Conservation (phyloP, 2,113 vertebrate species). For the Amphiprion percula region DNA sequence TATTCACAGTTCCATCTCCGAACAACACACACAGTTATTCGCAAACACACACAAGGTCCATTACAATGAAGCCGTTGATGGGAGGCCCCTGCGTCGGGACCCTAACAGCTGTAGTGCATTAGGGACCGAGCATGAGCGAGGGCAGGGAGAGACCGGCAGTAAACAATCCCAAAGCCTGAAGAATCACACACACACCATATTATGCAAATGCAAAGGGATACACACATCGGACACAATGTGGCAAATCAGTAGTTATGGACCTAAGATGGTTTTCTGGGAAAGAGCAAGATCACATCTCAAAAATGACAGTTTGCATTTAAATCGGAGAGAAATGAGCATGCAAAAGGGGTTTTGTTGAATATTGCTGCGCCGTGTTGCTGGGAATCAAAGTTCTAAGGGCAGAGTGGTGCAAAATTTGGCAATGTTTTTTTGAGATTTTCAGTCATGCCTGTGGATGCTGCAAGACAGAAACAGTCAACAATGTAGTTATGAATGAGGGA, state of each 20-base stretch:
- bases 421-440: constrained; percentile 8
- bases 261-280: constrained; percentile 49
- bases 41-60: constrained; percentile 48
- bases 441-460: neutral
- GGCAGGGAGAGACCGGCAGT: constrained; percentile 81
- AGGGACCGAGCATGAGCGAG: constrained; percentile 86
- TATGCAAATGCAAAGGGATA: constrained; percentile 57
- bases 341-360: constrained; percentile 22
- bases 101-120: constrained; percentile 91
- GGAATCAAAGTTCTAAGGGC: constrained; percentile 26
- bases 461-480: neutral
- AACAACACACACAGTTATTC: constrained; percentile 23
- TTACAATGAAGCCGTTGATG: constrained; percentile 82
- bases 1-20: constrained; percentile 2
- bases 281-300: constrained; percentile 56
- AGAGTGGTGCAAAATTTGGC: constrained; percentile 15
- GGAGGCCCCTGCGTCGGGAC: constrained; percentile 77
- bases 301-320: constrained; percentile 76
- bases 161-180: constrained; percentile 83
- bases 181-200: constrained; percentile 23
- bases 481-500: neutral
- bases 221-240: constrained; percentile 49
- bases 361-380: constrained; percentile 24
- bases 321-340: constrained; percentile 57
- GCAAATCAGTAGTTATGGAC: constrained; percentile 63